A percentile compares a stretch with the other conserved stretches of the same genome.
Conservation (phyloP, 2,113 vertebrate genomes). For the Oryzias javanicus region DNA sequence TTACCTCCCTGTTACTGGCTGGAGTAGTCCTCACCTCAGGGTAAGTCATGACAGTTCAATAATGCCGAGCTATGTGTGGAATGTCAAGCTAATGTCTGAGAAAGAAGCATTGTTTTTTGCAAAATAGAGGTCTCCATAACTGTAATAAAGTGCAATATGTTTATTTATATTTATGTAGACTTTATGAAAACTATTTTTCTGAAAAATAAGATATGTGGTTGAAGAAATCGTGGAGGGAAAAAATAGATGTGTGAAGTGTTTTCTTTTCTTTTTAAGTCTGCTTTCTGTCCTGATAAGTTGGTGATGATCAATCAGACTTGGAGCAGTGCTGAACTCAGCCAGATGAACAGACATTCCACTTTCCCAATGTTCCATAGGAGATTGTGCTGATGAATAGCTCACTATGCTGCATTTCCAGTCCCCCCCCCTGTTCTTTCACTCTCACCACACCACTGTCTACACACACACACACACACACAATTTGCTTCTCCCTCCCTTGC, state of each 20-base stretch:
- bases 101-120: slow-evolving; percentile 46
- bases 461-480: slow-evolving; percentile 26
- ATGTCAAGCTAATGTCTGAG: slow-evolving; percentile 74
- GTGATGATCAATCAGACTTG: slow-evolving; percentile 72
- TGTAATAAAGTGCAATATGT: slow-evolving; percentile 2
- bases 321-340: slow-evolving; percentile 70
- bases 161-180: background rate
- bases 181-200: background rate
- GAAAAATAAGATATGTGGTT: slow-evolving; percentile 7
- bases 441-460: slow-evolving; percentile 60
- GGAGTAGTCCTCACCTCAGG: slow-evolving; percentile 68
- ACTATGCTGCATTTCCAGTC: slow-evolving; percentile 61
- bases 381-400: slow-evolving; percentile 70
- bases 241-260: slow-evolving; percentile 16
- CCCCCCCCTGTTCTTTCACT: slow-evolving; percentile 52
- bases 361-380: slow-evolving; percentile 79
- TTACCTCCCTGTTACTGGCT: slow-evolving; percentile 55
- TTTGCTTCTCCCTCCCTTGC: slow-evolving; percentile 23
- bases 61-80: slow-evolving; percentile 79
- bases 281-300: slow-evolving; percentile 22
- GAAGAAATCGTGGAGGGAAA: background rate
- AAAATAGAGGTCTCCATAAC: slow-evolving; percentile 42
- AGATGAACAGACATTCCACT: slow-evolving; percentile 77
- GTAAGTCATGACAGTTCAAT: slow-evolving; percentile 79
- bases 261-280: slow-evolving; percentile 16